Evolutionary conservation across 2,113 vertebrate genomes (phyloP).

Genomic region (Sapayoa aenigma): DNA sequence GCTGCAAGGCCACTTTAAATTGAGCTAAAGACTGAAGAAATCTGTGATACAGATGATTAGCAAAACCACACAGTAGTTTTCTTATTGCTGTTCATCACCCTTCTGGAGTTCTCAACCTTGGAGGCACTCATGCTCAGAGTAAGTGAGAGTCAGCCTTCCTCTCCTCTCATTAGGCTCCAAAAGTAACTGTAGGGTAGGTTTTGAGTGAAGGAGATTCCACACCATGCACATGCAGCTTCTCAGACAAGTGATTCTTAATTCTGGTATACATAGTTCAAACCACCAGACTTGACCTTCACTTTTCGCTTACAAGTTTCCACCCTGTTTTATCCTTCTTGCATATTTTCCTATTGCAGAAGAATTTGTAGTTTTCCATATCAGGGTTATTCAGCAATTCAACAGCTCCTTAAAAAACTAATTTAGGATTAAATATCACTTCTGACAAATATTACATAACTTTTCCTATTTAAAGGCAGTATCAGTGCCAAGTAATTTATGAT

Average conservation of each 20-base stretch:
- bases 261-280: neutral
- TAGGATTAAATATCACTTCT: neutral
- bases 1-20: neutral
- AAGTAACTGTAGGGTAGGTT: rapidly evolving
- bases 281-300: rapidly evolving
- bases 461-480: constrained; percentile 35
- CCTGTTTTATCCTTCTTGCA: neutral
- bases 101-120: neutral
- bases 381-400: neutral
- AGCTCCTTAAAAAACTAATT: constrained; percentile 2
- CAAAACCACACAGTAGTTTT: rapidly evolving
- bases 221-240: neutral
- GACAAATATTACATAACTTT: neutral
- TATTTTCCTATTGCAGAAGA: neutral
- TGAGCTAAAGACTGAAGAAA: neutral
- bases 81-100: neutral
- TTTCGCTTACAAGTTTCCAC: neutral
- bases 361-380: neutral
- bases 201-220: neutral
- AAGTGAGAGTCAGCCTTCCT: neutral
- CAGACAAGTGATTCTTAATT: neutral
- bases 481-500: neutral
- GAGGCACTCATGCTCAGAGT: rapidly evolving
- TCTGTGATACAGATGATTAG: neutral
- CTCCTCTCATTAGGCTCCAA: rapidly evolving